Evolutionary conservation across 2,113 vertebrate species (phyloP).

Genomic region (Lamprologus speciosus): DNA sequence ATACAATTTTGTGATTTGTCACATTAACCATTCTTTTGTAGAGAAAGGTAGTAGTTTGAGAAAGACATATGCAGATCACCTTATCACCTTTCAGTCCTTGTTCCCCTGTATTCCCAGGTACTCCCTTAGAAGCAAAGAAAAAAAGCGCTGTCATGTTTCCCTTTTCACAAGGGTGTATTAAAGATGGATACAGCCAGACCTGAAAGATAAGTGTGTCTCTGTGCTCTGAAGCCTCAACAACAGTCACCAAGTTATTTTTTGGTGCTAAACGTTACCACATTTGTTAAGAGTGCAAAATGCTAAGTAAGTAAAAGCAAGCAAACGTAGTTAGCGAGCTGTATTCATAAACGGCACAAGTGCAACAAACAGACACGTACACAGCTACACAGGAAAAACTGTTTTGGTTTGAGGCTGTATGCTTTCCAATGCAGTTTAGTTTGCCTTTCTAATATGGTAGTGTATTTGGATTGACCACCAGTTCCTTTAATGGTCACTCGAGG

Average conservation of each 20-base stretch:
- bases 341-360: background rate
- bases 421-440: background rate
- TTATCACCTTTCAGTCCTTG: slow-evolving; percentile 99
- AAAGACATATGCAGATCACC: slow-evolving; percentile 95
- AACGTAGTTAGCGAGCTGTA: background rate
- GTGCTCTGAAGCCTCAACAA: background rate
- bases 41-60: slow-evolving; percentile 64
- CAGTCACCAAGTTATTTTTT: background rate
- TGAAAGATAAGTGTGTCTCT: background rate
- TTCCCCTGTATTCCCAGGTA: slow-evolving; percentile 88
- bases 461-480: fast-evolving
- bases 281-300: background rate
- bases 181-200: background rate
- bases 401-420: background rate
- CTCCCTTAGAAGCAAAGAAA: slow-evolving; percentile 74
- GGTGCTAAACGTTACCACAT: background rate
- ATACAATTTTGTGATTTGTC: background rate
- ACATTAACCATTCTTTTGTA: background rate
- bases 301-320: background rate
- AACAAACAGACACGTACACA: background rate
- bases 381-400: background rate
- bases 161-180: background rate
- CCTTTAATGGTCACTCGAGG: background rate
- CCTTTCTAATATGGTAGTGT: background rate
- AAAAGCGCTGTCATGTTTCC: background rate